phyloP scores from a whole-genome alignment of 1,140 invertebrate genomes.

The Bathynomus jamesi region DNA sequence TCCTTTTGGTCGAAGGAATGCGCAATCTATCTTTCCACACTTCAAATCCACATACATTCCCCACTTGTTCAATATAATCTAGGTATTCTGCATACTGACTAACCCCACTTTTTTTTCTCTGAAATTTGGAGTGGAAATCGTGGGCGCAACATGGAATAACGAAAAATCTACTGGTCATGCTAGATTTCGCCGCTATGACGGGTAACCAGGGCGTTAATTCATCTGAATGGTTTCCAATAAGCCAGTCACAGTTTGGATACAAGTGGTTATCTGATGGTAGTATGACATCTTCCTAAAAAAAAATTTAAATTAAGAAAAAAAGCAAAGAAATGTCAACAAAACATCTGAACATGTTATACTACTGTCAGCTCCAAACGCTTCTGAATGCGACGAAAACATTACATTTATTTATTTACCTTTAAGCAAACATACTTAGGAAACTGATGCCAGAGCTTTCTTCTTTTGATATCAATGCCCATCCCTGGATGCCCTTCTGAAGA shows the following conservation, averaged over 20 bases:
- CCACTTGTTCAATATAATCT: conserved; percentile 62
- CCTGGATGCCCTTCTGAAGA: conserved; percentile 75
- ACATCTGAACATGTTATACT: too few relatives aligned
- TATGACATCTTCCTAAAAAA: conserved; percentile 49
- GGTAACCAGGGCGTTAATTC: conserved; percentile 97
- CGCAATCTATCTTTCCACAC: conserved; percentile 70
- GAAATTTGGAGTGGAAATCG: conserved; percentile 81
- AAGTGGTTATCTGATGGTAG: conserved; percentile 58
- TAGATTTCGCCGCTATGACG: conserved; percentile 69
- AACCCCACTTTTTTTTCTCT: conserved; percentile 49
- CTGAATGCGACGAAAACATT: too few relatives aligned
- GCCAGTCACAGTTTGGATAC: conserved; percentile 79
- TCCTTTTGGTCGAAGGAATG: conserved; percentile 92
- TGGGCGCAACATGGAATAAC: conserved; percentile 89
- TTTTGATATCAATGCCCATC: conserved; percentile 79
- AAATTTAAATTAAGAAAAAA: conserved; percentile 4
- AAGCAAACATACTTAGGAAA: conserved; percentile 50
- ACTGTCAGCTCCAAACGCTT: too few relatives aligned
- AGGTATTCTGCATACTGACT: conserved; percentile 77
- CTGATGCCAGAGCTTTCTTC: conserved; percentile 80
- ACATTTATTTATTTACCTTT: too few relatives aligned
- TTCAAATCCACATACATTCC: conserved; percentile 64
- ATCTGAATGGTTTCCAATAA: conserved; percentile 98
- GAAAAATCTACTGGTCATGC: conserved; percentile 60
- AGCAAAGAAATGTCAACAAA: conserved; percentile 16